Base-by-base conservation (phyloP, 1,140 invertebrate genomes). In the Zaprionus taronus region DNA sequence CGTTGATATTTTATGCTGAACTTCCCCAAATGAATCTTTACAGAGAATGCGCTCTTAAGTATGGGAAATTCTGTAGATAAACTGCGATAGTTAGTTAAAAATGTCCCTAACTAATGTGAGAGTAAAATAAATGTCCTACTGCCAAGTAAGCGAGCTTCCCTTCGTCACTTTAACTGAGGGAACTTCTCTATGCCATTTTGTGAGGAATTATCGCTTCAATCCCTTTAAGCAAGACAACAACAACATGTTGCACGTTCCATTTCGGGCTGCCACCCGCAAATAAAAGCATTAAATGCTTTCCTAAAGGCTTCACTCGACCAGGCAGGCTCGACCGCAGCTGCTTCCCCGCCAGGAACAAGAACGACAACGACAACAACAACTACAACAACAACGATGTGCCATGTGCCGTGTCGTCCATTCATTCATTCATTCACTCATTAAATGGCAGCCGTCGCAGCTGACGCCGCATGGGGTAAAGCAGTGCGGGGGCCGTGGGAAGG, bases 201-300 rank as follows among this genome's bases (percentile, higher is more conserved):
- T 5, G 1, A 17, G n/a, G n/a, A 17, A 47, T 47, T 47, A 4
- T 17, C 41, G n/a, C n/a, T 47, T 41, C n/a, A 47, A 47, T 17
- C 41, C n/a, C 41, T 47, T 47, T 17, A 47, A 17, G n/a, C n/a
- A n/a, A 17, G 41, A n/a, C n/a, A 7, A 47, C 2, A 47, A 47
- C n/a, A 47, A 20, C 41, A n/a, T 47, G 41, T 47, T 47, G 41
- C 41, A 47, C n/a, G 41, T 17, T 17, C 41, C 41, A 83, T 87
- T 80, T 77, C 83, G 81, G 81, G 76, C 72, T 89, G 81, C 71
- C 71, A 75, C 83, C 83, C 85, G 77, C 83, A 87, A 87, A 87
- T 87, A 87, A 89, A 87, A 87, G 82, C 84, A 84, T 89, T 87
- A 81, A 87, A 87, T 81, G 81, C 81, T 87, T 84, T 84, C 84